phyloP scores from a whole-genome alignment of 2,113 vertebrate genomes.

The Calcarius ornatus region DNA sequence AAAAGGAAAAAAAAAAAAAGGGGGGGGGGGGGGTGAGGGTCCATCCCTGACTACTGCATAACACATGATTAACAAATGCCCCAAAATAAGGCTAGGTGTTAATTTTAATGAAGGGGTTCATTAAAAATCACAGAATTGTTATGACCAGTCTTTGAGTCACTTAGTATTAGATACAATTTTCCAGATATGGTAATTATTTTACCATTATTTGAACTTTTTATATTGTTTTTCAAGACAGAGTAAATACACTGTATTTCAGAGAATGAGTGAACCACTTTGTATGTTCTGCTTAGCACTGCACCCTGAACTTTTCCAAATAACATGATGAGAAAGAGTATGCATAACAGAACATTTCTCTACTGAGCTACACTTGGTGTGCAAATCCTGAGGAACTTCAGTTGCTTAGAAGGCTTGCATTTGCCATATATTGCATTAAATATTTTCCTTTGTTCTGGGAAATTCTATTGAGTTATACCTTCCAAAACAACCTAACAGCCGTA shows the following conservation, averaged over 20 bases:
- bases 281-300: not conserved
- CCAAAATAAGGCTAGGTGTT: not conserved
- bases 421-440: not conserved
- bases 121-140: not conserved
- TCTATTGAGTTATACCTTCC: not conserved
- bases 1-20: not conserved
- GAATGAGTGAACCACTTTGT: not conserved
- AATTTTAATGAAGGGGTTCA: not conserved
- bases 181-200: not conserved
- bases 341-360: not conserved
- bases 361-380: not conserved
- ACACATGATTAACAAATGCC: not conserved
- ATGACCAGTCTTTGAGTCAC: not conserved
- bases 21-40: not conserved
- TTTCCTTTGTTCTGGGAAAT: conserved; percentile 27
- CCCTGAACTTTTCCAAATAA: not conserved
- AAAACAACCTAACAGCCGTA: conserved; percentile 7
- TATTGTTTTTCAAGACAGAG: not conserved
- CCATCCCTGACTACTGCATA: not conserved
- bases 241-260: not conserved
- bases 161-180: not conserved
- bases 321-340: not conserved
- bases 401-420: not conserved
- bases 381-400: not conserved
- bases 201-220: not conserved